Percentiles rank a stretch among this genome's conserved stretches.
Evolutionary conservation across 2,888 invertebrate species (phyloP).

Genomic region (Caenorhabditis drosophilae): DNA sequence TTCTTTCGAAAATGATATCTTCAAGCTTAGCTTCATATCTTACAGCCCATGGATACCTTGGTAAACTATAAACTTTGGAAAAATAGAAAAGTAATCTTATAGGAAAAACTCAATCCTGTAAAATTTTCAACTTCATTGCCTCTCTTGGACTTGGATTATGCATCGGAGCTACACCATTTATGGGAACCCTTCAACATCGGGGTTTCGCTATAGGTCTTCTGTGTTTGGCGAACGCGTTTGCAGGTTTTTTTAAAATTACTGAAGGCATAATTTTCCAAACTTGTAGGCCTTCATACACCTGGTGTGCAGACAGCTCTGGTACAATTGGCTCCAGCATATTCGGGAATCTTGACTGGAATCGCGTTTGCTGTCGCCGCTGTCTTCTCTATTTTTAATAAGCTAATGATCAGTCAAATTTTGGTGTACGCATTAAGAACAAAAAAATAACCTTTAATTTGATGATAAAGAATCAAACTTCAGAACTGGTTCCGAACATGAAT

Average conservation of each 20-base stretch:
- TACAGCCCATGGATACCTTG: slow-evolving; percentile 36
- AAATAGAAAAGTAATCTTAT: background rate
- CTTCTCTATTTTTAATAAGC: slow-evolving; percentile 64
- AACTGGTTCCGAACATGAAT: slow-evolving; percentile 51
- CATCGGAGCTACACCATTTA: slow-evolving; percentile 59
- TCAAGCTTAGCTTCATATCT: slow-evolving; percentile 59
- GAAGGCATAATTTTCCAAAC: background rate
- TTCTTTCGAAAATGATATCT: slow-evolving; percentile 61
- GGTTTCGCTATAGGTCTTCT: slow-evolving; percentile 54
- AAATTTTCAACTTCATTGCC: slow-evolving; percentile 55
- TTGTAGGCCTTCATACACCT: slow-evolving; percentile 64
- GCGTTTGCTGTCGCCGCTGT: slow-evolving; percentile 64
- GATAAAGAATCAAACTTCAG: too few species aligned
- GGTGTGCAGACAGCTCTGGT: slow-evolving; percentile 67
- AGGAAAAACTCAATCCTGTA: slow-evolving; percentile 48
- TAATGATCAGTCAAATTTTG: slow-evolving; percentile 57
- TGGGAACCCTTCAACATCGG: slow-evolving; percentile 41
- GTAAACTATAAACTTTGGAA: slow-evolving; percentile 7
- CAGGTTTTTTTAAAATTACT: too few species aligned
- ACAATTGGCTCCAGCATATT: slow-evolving; percentile 67
- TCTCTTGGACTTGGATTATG: slow-evolving; percentile 65
- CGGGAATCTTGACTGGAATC: slow-evolving; percentile 65
- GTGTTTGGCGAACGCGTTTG: slow-evolving; percentile 66
- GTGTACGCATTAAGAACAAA: slow-evolving; percentile 24
- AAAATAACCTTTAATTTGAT: background rate